phyloP scores from a whole-genome alignment of 1,140 invertebrate genomes.

The Orius laevigatus region DNA sequence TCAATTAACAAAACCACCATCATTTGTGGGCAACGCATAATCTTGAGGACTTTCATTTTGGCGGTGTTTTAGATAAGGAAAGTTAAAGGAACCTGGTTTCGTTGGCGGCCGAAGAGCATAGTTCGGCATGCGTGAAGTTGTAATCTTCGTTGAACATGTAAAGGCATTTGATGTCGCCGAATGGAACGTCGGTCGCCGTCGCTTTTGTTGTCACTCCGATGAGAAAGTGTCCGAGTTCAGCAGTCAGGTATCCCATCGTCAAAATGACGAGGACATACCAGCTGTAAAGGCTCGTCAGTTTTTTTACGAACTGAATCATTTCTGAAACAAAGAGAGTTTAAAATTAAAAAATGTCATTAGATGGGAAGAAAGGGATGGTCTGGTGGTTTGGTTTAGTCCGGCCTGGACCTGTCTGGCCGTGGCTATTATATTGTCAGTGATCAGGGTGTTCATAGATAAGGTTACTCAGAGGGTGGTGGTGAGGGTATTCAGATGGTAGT shows the following conservation, averaged over 20 bases:
- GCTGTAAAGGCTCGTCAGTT: slow-evolving; percentile 50
- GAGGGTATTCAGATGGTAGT: too few relatives aligned
- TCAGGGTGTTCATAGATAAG: too few relatives aligned
- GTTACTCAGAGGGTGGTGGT: too few relatives aligned
- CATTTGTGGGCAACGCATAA: too few relatives aligned
- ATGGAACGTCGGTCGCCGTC: slow-evolving; percentile 66
- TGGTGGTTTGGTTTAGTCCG: too few relatives aligned
- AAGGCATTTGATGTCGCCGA: slow-evolving; percentile 75
- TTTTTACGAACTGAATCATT: slow-evolving; percentile 32
- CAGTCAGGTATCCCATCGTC: slow-evolving; percentile 63
- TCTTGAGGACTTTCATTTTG: too few relatives aligned
- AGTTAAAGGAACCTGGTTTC: slow-evolving; percentile 37
- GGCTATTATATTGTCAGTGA: too few relatives aligned
- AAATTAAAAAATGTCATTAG: too few relatives aligned
- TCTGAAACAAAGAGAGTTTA: slow-evolving; percentile 9
- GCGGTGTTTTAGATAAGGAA: too few relatives aligned
- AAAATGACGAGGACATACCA: slow-evolving; percentile 59
- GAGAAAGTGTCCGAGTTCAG: slow-evolving; percentile 71
- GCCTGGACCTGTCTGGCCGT: too few relatives aligned
- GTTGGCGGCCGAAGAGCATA: slow-evolving; percentile 45
- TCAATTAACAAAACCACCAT: too few relatives aligned
- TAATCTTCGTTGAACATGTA: slow-evolving; percentile 31
- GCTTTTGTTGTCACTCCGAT: slow-evolving; percentile 75
- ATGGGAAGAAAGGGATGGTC: too few relatives aligned
- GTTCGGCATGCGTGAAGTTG: slow-evolving; percentile 35